A percentile compares a stretch with the other conserved stretches of the same genome.
phyloP scores from a whole-genome alignment of 2,797 vertebrate species.

The Lerista edwardsae region DNA sequence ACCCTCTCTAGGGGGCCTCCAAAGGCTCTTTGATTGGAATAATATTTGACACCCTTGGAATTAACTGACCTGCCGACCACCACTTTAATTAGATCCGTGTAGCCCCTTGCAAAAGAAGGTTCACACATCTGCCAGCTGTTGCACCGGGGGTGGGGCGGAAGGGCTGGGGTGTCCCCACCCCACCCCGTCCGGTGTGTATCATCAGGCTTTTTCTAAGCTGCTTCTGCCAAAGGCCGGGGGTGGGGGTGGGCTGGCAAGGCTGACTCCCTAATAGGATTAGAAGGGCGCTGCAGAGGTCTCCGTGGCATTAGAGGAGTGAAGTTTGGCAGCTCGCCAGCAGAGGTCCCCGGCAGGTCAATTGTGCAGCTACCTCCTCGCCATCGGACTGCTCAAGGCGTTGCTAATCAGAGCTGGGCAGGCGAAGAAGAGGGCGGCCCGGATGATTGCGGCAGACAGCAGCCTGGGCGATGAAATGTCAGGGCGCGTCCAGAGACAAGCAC shows the following conservation, averaged over 20 bases:
- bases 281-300: constrained; percentile 46
- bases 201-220: constrained; percentile 28
- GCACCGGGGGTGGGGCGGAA: neutral
- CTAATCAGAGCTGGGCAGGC: neutral
- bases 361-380: neutral
- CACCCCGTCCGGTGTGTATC: neutral
- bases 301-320: constrained; percentile 22
- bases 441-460: neutral
- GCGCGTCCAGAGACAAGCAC: neutral
- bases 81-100: constrained; percentile 56
- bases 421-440: neutral
- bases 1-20: neutral
- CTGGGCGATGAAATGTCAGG: neutral
- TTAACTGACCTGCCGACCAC: constrained; percentile 54
- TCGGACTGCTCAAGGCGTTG: neutral
- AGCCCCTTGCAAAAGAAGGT: neutral
- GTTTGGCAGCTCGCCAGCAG: constrained; percentile 25
- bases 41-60: constrained; percentile 54
- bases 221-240: constrained; percentile 20
- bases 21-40: constrained; percentile 36
- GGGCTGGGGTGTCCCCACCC: neutral
- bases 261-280: constrained; percentile 70
- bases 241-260: neutral
- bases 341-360: constrained; percentile 1
- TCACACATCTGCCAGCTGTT: constrained; percentile 26